A percentile compares a stretch with the other conserved stretches of the same genome.
These are phyloP conservation scores for Hyperoplus immaculatus DNA, from an alignment of 2,797 vertebrate species.

Conservation along the genomic window DNA sequence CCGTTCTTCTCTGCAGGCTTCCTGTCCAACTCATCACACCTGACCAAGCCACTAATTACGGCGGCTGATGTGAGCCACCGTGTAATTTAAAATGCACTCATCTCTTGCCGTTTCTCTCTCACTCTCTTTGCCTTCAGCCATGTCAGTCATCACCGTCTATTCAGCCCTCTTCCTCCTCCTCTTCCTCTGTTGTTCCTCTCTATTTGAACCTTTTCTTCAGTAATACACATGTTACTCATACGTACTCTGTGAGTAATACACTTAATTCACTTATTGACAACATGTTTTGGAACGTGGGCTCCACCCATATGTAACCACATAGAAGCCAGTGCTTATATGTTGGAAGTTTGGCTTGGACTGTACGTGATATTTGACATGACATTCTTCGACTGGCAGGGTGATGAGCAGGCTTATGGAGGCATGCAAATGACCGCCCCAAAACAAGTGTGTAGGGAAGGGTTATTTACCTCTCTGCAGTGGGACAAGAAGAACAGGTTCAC, in stretches of 20 bases:
- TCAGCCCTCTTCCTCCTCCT: conserved; percentile 59
- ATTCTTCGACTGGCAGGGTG: conserved; percentile 50
- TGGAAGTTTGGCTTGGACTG: not conserved
- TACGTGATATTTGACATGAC: conserved; percentile 31
- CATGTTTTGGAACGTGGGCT: conserved; percentile 22
- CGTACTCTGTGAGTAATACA: conserved; percentile 48
- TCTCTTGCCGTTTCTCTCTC: conserved; percentile 55
- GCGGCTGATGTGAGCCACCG: conserved; percentile 75
- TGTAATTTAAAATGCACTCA: conserved; percentile 81
- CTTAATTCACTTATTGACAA: conserved; percentile 20
- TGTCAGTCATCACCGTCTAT: conserved; percentile 81
- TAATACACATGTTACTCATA: conserved; percentile 55
- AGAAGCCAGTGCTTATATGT: not conserved
- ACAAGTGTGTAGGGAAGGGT: not conserved
- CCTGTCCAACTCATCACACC: conserved; percentile 81
- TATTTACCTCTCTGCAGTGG: conserved; percentile 7
- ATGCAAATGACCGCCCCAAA: not conserved
- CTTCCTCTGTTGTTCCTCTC: conserved; percentile 59
- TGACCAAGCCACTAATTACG: conserved; percentile 83
- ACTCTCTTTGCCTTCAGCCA: conserved; percentile 71
- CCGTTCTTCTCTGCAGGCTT: conserved; percentile 62
- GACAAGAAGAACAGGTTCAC: conserved; percentile 9
- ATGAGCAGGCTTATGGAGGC: conserved; percentile 1
- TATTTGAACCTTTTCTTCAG: conserved; percentile 38
- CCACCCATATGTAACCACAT: not conserved